These are phyloP conservation scores for Mamestra configurata DNA, from an alignment of 1,140 invertebrate genomes.

Conservation along the genomic window DNA sequence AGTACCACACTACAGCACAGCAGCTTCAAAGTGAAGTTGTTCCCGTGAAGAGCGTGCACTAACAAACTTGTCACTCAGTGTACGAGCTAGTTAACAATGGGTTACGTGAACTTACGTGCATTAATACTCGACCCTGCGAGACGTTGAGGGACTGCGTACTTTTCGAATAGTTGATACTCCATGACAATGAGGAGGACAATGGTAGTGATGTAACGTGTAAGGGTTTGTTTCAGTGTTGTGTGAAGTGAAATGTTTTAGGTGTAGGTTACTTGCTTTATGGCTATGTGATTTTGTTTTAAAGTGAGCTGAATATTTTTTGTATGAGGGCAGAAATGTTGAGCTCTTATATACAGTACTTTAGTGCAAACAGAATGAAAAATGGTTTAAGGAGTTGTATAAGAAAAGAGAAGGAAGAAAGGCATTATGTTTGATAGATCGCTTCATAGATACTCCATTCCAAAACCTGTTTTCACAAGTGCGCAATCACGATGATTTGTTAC, in stretches of 20 bases:
- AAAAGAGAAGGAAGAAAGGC: neutral
- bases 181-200: neutral
- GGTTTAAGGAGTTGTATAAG: neutral
- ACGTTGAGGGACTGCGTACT: neutral
- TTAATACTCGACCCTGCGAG: constrained; percentile 48
- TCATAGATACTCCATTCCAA: neutral
- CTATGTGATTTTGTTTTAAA: too few relatives aligned
- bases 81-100: constrained; percentile 48
- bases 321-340: too few relatives aligned
- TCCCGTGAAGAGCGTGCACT: constrained; percentile 39
- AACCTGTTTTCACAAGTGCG: constrained; percentile 17
- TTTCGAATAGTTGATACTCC: constrained; percentile 20
- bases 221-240: neutral
- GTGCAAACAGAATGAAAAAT: too few relatives aligned
- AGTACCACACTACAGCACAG: neutral
- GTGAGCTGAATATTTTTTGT: too few relatives aligned
- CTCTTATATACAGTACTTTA: too few relatives aligned
- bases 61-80: constrained; percentile 51
- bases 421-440: constrained; percentile 16
- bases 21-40: constrained; percentile 43
- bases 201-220: neutral
- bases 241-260: neutral
- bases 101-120: constrained; percentile 44
- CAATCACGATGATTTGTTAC: constrained; percentile 34
- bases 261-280: too few relatives aligned